Conservation (phyloP, 2,113 vertebrate species). For the Dolichallabes microphthalmus region DNA sequence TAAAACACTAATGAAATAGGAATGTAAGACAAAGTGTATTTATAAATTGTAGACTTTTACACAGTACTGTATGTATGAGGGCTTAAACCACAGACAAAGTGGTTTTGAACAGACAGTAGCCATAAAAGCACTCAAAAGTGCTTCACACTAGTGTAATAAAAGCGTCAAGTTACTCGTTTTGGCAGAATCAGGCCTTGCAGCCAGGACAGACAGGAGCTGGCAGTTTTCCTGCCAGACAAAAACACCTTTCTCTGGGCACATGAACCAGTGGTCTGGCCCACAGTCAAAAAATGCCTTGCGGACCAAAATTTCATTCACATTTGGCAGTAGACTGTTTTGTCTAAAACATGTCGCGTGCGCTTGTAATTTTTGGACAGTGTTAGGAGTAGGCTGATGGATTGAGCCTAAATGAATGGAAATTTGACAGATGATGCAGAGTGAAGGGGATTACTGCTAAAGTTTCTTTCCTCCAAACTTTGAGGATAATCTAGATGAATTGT, state of each 20-base stretch:
- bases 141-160: constrained; percentile 72
- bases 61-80: constrained; percentile 52
- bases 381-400: constrained; percentile 55
- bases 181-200: constrained; percentile 57
- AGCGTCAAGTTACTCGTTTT: constrained; percentile 66
- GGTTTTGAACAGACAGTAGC: constrained; percentile 61
- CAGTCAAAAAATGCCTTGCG: constrained; percentile 62
- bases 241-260: constrained; percentile 72
- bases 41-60: background rate
- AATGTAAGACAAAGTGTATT: background rate
- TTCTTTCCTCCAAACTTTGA: constrained; percentile 19
- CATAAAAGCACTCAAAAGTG: constrained; percentile 67
- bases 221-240: constrained; percentile 71
- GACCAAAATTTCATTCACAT: constrained; percentile 63
- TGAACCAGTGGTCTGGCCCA: constrained; percentile 65
- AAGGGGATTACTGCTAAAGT: constrained; percentile 20
- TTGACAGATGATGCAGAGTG: constrained; percentile 39
- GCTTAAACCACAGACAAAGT: constrained; percentile 56
- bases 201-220: constrained; percentile 56
- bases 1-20: background rate
- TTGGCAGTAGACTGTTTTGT: constrained; percentile 71
- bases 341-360: constrained; percentile 63
- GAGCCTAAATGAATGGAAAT: constrained; percentile 33
- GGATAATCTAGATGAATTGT: constrained; percentile 10
- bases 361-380: constrained; percentile 72